Evolutionary conservation across 2,797 vertebrate genomes (phyloP), one percentile per base, ranked within the genome.

Genomic region (Typhlichthys subterraneus): DNA sequence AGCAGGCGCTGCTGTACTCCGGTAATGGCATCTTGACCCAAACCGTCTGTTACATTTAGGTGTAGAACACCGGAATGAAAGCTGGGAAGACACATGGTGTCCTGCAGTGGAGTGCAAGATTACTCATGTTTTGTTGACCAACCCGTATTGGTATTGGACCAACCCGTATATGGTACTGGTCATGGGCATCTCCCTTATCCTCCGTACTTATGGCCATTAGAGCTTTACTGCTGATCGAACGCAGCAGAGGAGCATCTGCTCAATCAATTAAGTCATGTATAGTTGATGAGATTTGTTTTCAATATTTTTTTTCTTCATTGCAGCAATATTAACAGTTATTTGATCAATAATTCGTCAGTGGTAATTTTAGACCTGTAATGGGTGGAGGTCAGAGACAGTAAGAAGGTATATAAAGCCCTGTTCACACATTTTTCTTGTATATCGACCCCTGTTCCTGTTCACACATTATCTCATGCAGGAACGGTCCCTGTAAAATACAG

Each of bases 61-160:
- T 54, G 5, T 51, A 62, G 33, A 57, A 69, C 63, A 70, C 56
- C 69, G 31, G 29, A 67, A 72, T 63, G 53, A 66, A 69, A 76
- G 11, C 66, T 69, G 68, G 57, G 59, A 67, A 61, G 29, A 75
- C 73, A 29, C 13, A 50, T 10, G 52, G 4, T 15, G 50, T 53
- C 17, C 19, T 53, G 17, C 6, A 10, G 52, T 33, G 5, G 61
- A 50, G 45, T 61, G 0, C 7, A 63, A 53, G 57, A 81, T 83
- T 70, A 84, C 80, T 75, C 17, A 13, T 59, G n/a, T 29, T 13
- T 67, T 51, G 61, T 76, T 77, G 68, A 82, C 72, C 10, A 61
- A 50, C 19, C 23, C 51, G 2, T 38, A 42, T 17, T 29, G 23
- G 23, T 29, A 29, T 29, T 29, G 23, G 67, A 82, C 72, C 11